Base-by-base conservation (phyloP, 2,888 invertebrate genomes). In the Eueremaeus valkanovi region DNA sequence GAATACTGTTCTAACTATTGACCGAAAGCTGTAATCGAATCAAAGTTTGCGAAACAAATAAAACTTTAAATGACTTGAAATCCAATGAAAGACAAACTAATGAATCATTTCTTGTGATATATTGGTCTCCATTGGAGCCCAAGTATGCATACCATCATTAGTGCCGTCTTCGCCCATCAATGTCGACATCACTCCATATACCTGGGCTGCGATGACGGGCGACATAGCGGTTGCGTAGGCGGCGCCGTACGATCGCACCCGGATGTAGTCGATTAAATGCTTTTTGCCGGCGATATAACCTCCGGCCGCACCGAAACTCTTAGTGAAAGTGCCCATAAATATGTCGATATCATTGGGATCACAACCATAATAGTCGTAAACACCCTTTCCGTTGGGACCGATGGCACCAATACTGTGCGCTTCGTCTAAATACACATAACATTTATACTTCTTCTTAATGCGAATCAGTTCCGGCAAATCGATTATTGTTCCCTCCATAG, bases 191-290 rank as follows among this genome's bases (percentile, higher is more conserved):
- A 93, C 91, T 73, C 91, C 87, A 81, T 93, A 88, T 81, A 97
- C 91, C 87, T 97, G 97, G 83, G 92, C 92, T 18, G 91, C 90
- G 61, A 96, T 88, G 9, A 94, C 90, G 74, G 97, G 91, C 55
- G 96, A 88, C 92, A 97, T 93, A 72, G 90, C 87, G 80, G 89
- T 88, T 58, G 93, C 94, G 85, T 97, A 95, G 80, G 89, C 87
- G 79, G 91, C 89, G 74, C 92, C 93, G 84, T 93, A 93, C 78
- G 95, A 94, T 80, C 89, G 84, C 72, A 87, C 86, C 79, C 92
- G 87, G 80, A 98, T 85, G 83, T 90, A 89, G 81, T 89, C 85
- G 79, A 96, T 89, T 74, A 96, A 85, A 78, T 91, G 91, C 83
- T 83, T 84, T 21, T 81, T 78, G 6, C 86, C 86, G 61, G 83